Evolutionary conservation across 2,888 invertebrate genomes (phyloP), one percentile per base, ranked within the genome.

Genomic region (Alitta virens): DNA sequence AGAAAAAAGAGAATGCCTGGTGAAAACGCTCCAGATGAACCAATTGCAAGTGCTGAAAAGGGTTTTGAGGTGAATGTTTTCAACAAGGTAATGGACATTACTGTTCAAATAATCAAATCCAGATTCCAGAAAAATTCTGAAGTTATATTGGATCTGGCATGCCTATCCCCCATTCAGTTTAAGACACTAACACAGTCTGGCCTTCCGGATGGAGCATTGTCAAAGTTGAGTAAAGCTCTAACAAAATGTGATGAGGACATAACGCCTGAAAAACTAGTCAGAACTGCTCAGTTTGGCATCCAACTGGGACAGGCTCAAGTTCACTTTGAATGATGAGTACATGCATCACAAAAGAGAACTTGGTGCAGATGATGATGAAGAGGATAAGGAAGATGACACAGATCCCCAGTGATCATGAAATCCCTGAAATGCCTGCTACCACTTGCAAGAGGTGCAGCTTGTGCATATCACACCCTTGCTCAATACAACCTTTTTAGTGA

Each of bases 21-120:
- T 49, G 49, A 49, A 49, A 49, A 49, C 16, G 49, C 49, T 49
- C 7, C 49, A n/a, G 49, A 49, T 49, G 49, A 49, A 5, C 49
- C 49, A 9, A 23, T 49, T 49, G 49, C 5, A 16, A 49, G 16
- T 49, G 49, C 49, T 21, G 18, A 5, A 9, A 49, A 49, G 16
- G 49, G 7, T 49, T 49, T 23, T 21, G 18, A 49, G 7, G 49
- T 49, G 7, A 49, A 49, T 49, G 49, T 49, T n/a, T n/a, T 21
- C 49, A 23, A 49, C 49, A 23, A 49, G 16, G 18, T 21, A n/a
- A 49, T 49, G 49, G 49, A 49, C 33, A 49, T 49, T 7, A 21
- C 18, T 16, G 16, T 49, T 49, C 7, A 49, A 16, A 49, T 3
- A 5, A 49, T 49, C 16, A 49, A 23, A 23, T 49, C 49, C 7